phyloP scores from a whole-genome alignment of 2,113 vertebrate species.

The Felis catus region DNA sequence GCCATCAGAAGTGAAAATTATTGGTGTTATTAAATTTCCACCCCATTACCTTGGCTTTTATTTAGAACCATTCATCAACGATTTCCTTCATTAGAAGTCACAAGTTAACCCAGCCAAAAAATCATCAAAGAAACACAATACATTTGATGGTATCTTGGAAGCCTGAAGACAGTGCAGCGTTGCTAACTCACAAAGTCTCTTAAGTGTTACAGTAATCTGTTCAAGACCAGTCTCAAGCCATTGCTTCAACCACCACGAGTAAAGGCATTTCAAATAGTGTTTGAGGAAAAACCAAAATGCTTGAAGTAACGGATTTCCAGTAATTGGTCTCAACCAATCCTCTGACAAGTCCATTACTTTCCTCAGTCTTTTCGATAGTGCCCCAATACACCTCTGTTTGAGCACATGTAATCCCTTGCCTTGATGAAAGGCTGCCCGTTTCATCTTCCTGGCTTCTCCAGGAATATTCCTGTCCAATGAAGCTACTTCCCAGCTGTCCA shows the following conservation, averaged over 20 bases:
- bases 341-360: not conserved
- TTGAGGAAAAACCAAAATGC: not conserved
- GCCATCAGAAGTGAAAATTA: constrained; percentile 54
- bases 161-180: constrained; percentile 39
- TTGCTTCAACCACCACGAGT: not conserved
- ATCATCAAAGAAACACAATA: constrained; percentile 53
- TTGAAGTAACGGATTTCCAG: not conserved
- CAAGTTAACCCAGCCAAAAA: constrained; percentile 60
- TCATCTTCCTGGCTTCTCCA: not conserved
- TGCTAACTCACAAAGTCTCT: constrained; percentile 47
- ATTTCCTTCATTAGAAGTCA: constrained; percentile 62
- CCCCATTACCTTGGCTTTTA: constrained; percentile 66
- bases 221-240: not conserved
- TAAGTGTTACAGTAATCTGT: not conserved
- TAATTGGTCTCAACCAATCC: not conserved
- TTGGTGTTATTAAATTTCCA: constrained; percentile 65
- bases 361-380: not conserved
- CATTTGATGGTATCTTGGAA: constrained; percentile 56
- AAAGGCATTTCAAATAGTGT: not conserved
- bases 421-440: not conserved
- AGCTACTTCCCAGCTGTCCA: not conserved
- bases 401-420: not conserved
- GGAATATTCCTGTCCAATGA: not conserved
- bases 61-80: constrained; percentile 32
- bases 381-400: not conserved